Conservation (phyloP, 2,113 vertebrate genomes). For the Mustela lutreola region DNA sequence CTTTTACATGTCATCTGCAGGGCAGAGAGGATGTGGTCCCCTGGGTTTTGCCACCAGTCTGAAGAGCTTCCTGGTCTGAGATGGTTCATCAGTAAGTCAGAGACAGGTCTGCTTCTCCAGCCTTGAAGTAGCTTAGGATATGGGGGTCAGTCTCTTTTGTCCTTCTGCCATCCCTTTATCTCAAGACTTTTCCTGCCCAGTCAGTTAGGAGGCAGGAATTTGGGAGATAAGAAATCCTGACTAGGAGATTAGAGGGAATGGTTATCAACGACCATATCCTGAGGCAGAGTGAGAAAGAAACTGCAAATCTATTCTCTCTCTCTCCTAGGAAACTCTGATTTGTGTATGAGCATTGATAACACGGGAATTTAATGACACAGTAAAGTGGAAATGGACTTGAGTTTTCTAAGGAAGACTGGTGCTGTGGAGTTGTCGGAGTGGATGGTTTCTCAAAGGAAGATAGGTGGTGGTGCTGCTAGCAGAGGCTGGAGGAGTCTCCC, state of each 20-base stretch:
- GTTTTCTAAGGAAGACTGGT: conserved; percentile 46
- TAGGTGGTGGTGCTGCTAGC: neutral
- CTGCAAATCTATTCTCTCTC: neutral
- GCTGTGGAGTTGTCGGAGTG: neutral
- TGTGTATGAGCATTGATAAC: neutral
- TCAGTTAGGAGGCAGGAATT: conserved; percentile 18
- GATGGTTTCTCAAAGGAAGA: neutral
- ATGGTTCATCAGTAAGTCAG: neutral
- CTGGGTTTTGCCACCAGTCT: neutral
- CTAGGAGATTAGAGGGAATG: neutral
- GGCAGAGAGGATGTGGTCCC: neutral
- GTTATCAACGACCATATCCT: neutral
- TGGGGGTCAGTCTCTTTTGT: neutral
- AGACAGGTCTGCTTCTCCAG: neutral
- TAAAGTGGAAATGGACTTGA: neutral
- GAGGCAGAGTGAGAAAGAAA: neutral
- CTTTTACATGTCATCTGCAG: neutral
- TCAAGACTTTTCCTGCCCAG: neutral
- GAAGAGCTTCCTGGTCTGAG: neutral
- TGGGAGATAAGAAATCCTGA: neutral
- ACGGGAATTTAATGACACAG: neutral
- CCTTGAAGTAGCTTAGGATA: neutral
- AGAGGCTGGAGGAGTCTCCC: neutral
- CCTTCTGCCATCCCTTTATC: neutral
- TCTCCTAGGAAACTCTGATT: neutral